Base-by-base conservation (phyloP, 1,140 invertebrate genomes). In the Pseudomyrmex sp. region DNA sequence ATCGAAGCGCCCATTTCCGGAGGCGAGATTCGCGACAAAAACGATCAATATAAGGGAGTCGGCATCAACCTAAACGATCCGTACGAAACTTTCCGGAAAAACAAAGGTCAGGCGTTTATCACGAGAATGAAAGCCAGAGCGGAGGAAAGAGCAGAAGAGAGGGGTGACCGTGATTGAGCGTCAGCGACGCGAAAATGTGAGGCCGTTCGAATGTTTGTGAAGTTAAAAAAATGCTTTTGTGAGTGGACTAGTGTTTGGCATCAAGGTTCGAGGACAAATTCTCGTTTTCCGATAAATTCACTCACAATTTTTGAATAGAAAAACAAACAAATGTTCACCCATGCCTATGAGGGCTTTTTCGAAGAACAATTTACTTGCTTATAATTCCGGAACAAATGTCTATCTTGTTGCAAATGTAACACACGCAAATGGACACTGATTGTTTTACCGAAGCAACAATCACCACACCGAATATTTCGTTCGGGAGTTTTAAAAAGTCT, bases 41-140 rank as follows among this genome's bases (percentile, higher is more conserved):
- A 96, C 80, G 98, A 99, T 93, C 97, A 98, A 95, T 99, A 98
- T 92, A 99, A 98, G 95, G 98, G 98, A 85, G 96, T 99, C 63
- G 98, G 98, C 58, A 96, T 98, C 77, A 98, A 97, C 92, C 94
- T 98, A 80, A 98, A 98, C 91, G 98, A 99, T 95, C 98, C 98
- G 0, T 99, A 99, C 92, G 99, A 99, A 94, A 98, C 98, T 92
- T 99, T 99, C 94, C 96, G 99, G 77, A 99, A 99, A 94, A 99
- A 97, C 92, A 99, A 99, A 95, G 98, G 98, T 66, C 98, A 98
- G 90, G 98, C 98, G 63, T 99, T 99, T 95, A 99, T 99, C 76
- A 98, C 98, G 75, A 95, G 98, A 90, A 99, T 99, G 98, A 98
- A 98, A 93, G 97, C 98, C 26, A 95, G 98, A 92, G 98, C 97